Conservation (phyloP, 2,797 vertebrate genomes). For the Hemitrygon akajei region DNA sequence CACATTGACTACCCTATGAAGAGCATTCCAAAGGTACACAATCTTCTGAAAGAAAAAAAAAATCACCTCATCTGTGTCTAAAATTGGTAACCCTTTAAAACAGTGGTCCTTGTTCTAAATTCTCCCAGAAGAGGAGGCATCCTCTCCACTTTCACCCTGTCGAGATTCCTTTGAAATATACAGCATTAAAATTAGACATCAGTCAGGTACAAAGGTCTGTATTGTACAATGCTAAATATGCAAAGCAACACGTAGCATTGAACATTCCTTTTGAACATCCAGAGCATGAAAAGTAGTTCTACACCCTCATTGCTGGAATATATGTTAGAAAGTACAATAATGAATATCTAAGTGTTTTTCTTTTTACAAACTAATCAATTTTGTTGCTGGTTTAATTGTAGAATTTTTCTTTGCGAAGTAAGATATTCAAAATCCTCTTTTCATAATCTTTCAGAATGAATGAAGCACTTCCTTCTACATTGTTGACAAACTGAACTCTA, state of each 20-base stretch:
- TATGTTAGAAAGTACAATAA: not conserved
- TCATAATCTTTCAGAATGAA: not conserved
- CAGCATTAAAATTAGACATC: not conserved
- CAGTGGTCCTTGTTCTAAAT: too few species aligned
- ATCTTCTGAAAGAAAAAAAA: too few species aligned
- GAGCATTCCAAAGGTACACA: too few species aligned
- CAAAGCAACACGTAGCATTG: not conserved
- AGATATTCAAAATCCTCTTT: not conserved
- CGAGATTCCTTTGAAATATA: not conserved
- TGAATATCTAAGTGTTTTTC: not conserved
- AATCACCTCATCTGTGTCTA: too few species aligned
- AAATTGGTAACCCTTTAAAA: too few species aligned
- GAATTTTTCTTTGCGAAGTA: not conserved
- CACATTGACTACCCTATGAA: too few species aligned
- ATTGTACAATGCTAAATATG: not conserved
- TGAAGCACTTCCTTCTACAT: not conserved
- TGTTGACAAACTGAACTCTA: not conserved
- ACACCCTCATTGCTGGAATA: not conserved
- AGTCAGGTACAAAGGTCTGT: not conserved
- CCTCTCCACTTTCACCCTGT: too few species aligned
- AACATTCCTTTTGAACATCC: not conserved
- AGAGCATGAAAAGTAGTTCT: not conserved
- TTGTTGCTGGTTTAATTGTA: not conserved
- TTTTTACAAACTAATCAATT: not conserved
- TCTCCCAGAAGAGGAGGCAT: too few species aligned